Conservation (phyloP, 2,888 invertebrate genomes). For the Xylota segnis region DNA sequence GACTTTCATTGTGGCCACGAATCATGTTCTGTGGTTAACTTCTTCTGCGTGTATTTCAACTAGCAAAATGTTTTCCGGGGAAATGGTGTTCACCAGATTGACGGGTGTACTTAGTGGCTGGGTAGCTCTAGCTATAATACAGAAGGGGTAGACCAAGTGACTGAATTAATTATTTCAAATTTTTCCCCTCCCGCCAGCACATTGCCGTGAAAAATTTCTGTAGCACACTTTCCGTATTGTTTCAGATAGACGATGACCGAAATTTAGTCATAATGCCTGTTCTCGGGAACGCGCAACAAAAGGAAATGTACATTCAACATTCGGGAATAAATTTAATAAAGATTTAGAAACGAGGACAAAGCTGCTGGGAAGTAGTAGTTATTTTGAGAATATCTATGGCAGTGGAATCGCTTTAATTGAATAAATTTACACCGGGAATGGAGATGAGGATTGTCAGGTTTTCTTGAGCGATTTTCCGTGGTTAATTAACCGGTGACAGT, state of each 20-base stretch:
- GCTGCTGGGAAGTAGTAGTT: constrained; percentile 2
- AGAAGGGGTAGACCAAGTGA: constrained; percentile 48
- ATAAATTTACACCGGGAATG: neutral
- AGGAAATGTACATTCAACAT: constrained; percentile 15
- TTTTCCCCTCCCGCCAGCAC: neutral
- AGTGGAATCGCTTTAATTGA: neutral
- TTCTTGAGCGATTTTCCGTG: neutral
- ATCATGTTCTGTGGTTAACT: constrained; percentile 73
- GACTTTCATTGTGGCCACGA: constrained; percentile 66
- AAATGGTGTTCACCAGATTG: constrained; percentile 69
- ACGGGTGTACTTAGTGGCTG: constrained; percentile 56
- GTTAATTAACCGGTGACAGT: constrained; percentile 1
- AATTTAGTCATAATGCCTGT: constrained; percentile 61
- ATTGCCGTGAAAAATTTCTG: constrained; percentile 30
- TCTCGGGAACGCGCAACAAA: constrained; percentile 6
- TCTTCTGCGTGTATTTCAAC: constrained; percentile 52
- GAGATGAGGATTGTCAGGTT: neutral
- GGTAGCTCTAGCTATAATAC: neutral
- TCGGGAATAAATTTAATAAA: constrained; percentile 46
- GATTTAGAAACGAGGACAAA: constrained; percentile 29
- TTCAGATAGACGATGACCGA: constrained; percentile 54
- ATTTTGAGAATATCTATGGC: constrained; percentile 22
- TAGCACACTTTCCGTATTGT: constrained; percentile 47
- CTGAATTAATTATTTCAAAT: constrained; percentile 71
- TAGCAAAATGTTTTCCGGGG: constrained; percentile 51